Evolutionary conservation across 2,113 vertebrate species (phyloP).

Genomic region (Aphyosemion australe): DNA sequence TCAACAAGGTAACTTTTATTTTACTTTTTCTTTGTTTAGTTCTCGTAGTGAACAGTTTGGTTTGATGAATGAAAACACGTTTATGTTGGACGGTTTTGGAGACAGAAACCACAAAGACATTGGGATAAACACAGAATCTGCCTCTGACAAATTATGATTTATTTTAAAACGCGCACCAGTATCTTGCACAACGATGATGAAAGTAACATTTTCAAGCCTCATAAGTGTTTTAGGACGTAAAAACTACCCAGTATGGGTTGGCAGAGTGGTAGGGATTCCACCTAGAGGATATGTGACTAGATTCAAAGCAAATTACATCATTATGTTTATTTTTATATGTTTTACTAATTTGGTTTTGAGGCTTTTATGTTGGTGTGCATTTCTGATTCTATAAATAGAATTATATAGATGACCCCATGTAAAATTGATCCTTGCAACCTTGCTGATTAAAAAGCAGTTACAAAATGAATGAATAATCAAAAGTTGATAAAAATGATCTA

Average conservation of each 20-base stretch:
- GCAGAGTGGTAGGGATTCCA: too few relatives aligned
- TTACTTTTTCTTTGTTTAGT: not conserved
- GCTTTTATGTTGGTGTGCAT: not conserved
- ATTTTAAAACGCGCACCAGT: not conserved
- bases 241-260: too few relatives aligned
- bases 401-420: too few relatives aligned
- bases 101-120: not conserved
- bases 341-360: not conserved
- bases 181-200: not conserved
- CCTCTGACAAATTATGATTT: not conserved
- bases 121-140: not conserved
- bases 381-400: too few relatives aligned
- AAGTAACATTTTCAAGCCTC: not conserved
- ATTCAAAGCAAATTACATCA: too few relatives aligned
- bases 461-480: too few relatives aligned
- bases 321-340: too few relatives aligned
- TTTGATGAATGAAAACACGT: not conserved
- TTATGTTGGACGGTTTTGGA: not conserved
- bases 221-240: too few relatives aligned
- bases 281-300: too few relatives aligned
- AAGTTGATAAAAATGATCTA: too few relatives aligned
- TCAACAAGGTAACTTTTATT: not conserved
- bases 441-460: too few relatives aligned
- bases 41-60: not conserved
- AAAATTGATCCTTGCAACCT: too few relatives aligned